These are phyloP conservation scores for Indri indri DNA, from an alignment of 2,113 vertebrate species.

Conservation along the genomic window DNA sequence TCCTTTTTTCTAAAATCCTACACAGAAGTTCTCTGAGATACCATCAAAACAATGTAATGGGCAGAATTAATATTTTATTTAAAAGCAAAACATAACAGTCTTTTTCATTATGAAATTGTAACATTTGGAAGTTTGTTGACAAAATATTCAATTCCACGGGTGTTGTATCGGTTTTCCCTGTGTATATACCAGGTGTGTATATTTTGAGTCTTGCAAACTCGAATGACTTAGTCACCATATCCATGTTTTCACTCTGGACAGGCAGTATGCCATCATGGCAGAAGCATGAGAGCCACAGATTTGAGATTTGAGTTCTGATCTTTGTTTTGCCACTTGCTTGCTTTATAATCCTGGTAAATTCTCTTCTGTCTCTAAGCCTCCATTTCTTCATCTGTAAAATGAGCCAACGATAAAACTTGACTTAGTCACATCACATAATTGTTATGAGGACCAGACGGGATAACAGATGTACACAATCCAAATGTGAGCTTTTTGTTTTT, in stretches of 20 bases:
- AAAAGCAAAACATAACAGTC: not conserved
- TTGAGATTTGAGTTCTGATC: not conserved
- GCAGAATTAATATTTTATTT: not conserved
- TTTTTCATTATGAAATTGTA: not conserved
- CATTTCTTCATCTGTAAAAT: conserved; percentile 47
- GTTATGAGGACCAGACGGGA: not conserved
- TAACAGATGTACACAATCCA: not conserved
- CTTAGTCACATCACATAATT: not conserved
- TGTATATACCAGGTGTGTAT: not conserved
- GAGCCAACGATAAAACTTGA: not conserved
- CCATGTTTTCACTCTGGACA: not conserved
- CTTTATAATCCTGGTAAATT: not conserved
- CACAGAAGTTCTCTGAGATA: not conserved
- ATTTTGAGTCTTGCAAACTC: not conserved
- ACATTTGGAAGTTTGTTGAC: not conserved
- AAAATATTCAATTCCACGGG: not conserved
- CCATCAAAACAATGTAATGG: not conserved
- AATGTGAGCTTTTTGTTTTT: not conserved
- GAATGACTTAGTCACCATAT: not conserved
- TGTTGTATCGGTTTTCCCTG: not conserved
- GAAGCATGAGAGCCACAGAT: not conserved
- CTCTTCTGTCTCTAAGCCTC: not conserved
- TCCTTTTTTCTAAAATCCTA: not conserved
- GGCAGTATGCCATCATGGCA: not conserved
- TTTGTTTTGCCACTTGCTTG: not conserved